A percentile compares a stretch with the other conserved stretches of the same genome.
Conservation (phyloP, 2,888 invertebrate species). For the Pheosia tremula region DNA sequence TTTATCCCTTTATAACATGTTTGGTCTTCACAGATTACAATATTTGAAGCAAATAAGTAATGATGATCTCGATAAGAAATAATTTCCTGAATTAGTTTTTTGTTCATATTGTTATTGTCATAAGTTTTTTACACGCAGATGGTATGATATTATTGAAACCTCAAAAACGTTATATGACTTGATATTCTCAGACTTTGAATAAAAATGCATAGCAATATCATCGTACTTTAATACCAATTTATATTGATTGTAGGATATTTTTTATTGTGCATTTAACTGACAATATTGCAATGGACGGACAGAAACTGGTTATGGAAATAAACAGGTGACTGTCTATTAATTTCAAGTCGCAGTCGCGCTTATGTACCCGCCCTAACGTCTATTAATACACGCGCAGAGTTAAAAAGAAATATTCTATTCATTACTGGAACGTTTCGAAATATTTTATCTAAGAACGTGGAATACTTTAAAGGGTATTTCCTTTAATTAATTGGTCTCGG, state of each 20-base stretch:
- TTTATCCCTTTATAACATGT: no score
- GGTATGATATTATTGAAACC: neutral
- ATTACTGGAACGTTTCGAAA: conserved; percentile 41
- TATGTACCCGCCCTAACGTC: conserved; percentile 27
- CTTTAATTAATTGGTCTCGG: conserved; percentile 57
- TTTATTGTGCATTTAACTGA: conserved; percentile 29
- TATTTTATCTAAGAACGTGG: conserved; percentile 54
- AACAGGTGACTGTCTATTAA: conserved; percentile 32
- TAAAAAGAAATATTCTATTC: conserved; percentile 37
- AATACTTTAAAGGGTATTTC: conserved; percentile 55
- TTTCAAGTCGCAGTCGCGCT: conserved; percentile 20
- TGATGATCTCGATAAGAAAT: no score
- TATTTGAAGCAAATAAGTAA: no score
- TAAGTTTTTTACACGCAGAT: no score
- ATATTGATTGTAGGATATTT: conserved; percentile 29
- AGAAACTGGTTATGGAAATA: conserved; percentile 34
- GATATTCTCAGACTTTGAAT: neutral
- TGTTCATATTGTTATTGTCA: no score
- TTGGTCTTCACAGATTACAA: no score
- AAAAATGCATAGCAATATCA: neutral
- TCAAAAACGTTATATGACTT: no score
- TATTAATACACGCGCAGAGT: conserved; percentile 36
- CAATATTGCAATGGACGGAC: conserved; percentile 5
- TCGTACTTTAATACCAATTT: neutral
- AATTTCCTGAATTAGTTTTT: no score